phyloP scores from a whole-genome alignment of 2,113 vertebrate species.

The Nothocercus nigrocapillus region DNA sequence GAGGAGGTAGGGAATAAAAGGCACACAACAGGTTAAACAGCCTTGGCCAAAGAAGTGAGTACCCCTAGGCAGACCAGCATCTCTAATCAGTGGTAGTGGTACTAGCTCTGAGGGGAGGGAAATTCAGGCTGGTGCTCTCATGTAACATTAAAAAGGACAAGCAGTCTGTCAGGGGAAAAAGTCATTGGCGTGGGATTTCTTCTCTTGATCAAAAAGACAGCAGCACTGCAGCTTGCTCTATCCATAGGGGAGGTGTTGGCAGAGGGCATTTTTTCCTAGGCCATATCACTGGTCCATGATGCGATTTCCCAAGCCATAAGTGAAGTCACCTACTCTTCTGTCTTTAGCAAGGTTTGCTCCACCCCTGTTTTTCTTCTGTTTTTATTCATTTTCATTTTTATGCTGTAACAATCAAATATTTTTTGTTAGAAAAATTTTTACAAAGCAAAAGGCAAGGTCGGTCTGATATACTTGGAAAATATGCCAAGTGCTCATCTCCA shows the following conservation, averaged over 20 bases:
- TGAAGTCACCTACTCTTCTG: neutral
- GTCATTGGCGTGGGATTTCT: slow-evolving; percentile 65
- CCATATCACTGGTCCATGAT: neutral
- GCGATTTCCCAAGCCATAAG: neutral
- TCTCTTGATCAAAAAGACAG: slow-evolving; percentile 74
- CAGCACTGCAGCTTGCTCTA: slow-evolving; percentile 34
- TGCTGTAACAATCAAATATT: neutral
- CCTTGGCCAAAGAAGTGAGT: slow-evolving; percentile 47
- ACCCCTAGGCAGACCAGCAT: slow-evolving; percentile 60
- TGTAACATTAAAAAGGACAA: slow-evolving; percentile 74
- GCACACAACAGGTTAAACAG: slow-evolving; percentile 66
- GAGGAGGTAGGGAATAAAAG: slow-evolving; percentile 14
- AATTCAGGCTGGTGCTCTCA: slow-evolving; percentile 72
- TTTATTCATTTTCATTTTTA: neutral
- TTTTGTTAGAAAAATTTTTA: neutral
- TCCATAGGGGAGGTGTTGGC: slow-evolving; percentile 22
- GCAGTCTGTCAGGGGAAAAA: slow-evolving; percentile 67
- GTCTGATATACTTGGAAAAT: neutral
- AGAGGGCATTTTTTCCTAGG: slow-evolving; percentile 13
- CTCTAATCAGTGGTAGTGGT: slow-evolving; percentile 68
- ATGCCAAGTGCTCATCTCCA: neutral
- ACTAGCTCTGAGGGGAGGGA: slow-evolving; percentile 68
- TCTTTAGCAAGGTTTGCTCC: neutral
- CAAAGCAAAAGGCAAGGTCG: neutral
- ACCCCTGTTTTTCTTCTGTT: neutral